Evolutionary conservation across 2,113 vertebrate genomes (phyloP).

Genomic region (Oryzias melastigma): DNA sequence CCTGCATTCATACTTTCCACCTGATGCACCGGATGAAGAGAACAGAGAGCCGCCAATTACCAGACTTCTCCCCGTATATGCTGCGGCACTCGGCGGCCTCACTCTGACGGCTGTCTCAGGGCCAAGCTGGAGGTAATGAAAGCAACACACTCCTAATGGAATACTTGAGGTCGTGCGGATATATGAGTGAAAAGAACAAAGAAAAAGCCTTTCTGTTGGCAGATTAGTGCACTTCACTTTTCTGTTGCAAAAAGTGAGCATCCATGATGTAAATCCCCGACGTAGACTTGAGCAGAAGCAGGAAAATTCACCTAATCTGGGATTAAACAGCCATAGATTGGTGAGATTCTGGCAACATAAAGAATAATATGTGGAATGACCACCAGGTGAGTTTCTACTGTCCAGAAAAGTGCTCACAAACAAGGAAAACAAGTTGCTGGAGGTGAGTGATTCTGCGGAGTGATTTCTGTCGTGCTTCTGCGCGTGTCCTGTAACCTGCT

Average conservation of each 20-base stretch:
- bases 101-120: slow-evolving; percentile 65
- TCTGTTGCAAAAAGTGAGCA: slow-evolving; percentile 26
- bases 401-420: slow-evolving; percentile 18
- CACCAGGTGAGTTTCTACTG: slow-evolving; percentile 55
- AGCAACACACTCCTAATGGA: slow-evolving; percentile 70
- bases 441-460: slow-evolving; percentile 18
- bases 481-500: slow-evolving; percentile 41
- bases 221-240: slow-evolving; percentile 15
- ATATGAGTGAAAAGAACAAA: slow-evolving; percentile 40
- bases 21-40: slow-evolving; percentile 62
- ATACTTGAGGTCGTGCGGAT: slow-evolving; percentile 50
- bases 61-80: slow-evolving; percentile 56
- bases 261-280: slow-evolving; percentile 19
- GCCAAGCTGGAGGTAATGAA: slow-evolving; percentile 71
- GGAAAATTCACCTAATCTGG: slow-evolving; percentile 4
- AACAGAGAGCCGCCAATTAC: slow-evolving; percentile 71
- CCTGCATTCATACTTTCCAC: slow-evolving; percentile 67
- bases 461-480: slow-evolving; percentile 10
- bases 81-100: slow-evolving; percentile 49
- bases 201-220: slow-evolving; percentile 43
- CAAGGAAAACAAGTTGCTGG: slow-evolving; percentile 28
- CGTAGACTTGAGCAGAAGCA: slow-evolving; percentile 24
- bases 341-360: slow-evolving; percentile 19
- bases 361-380: slow-evolving; percentile 32
- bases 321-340: slow-evolving; percentile 26